Conservation (phyloP, 2,113 vertebrate genomes). For the Trematomus loennbergii region DNA sequence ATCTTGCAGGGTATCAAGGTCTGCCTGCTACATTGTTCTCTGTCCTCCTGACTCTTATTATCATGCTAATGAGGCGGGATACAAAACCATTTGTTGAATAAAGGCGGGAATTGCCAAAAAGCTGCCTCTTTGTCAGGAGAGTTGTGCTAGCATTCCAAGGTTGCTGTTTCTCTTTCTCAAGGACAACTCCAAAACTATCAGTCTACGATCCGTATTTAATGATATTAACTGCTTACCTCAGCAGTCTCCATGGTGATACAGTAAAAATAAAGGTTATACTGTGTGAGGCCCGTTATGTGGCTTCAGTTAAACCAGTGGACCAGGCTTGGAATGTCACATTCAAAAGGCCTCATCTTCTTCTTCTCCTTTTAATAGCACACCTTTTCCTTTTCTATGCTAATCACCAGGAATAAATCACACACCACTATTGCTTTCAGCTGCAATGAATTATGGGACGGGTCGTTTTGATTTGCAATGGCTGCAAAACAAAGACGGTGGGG, state of each 20-base stretch:
- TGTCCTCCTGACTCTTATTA: constrained; percentile 44
- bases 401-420: constrained; percentile 46
- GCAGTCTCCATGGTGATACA: constrained; percentile 62
- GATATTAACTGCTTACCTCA: constrained; percentile 69
- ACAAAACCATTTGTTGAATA: constrained; percentile 31
- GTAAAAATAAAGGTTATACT: constrained; percentile 65
- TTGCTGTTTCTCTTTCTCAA: constrained; percentile 62
- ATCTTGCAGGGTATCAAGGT: constrained; percentile 45
- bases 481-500: constrained; percentile 35
- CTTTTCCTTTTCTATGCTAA: constrained; percentile 46
- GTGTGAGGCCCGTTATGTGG: constrained; percentile 41
- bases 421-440: constrained; percentile 5
- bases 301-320: constrained; percentile 61
- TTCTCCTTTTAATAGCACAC: constrained; percentile 27
- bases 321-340: constrained; percentile 49
- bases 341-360: constrained; percentile 18
- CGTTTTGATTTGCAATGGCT: constrained; percentile 18
- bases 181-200: constrained; percentile 57
- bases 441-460: constrained; percentile 22
- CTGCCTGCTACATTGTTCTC: constrained; percentile 14
- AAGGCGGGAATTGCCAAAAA: constrained; percentile 41
- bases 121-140: constrained; percentile 17
- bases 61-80: constrained; percentile 50
- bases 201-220: constrained; percentile 56
- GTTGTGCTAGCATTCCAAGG: constrained; percentile 26